A percentile compares a stretch with the other conserved stretches of the same genome.
These are phyloP conservation scores for Meriones psammophilus DNA, from an alignment of 2,797 vertebrate species.

Conservation along the genomic window DNA sequence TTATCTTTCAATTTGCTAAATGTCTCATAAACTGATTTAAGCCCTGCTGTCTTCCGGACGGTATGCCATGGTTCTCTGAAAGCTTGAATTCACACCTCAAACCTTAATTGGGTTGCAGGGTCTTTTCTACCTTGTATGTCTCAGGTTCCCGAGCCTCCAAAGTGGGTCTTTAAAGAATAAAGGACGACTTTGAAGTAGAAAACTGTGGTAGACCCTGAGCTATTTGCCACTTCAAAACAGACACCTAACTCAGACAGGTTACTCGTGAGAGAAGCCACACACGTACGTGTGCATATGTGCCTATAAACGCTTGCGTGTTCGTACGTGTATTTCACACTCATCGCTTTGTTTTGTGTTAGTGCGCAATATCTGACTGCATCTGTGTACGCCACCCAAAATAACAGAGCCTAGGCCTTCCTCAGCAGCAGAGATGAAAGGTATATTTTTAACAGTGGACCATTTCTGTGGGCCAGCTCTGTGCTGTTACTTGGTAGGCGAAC, in stretches of 20 bases:
- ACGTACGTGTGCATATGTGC: neutral
- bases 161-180: slow-evolving; percentile 57
- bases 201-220: slow-evolving; percentile 40
- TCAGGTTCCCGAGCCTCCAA: slow-evolving; percentile 29
- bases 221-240: slow-evolving; percentile 69
- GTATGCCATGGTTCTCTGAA: neutral
- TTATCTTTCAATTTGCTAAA: slow-evolving; percentile 53
- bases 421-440: slow-evolving; percentile 2
- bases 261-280: slow-evolving; percentile 15
- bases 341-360: slow-evolving; percentile 43
- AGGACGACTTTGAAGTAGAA: slow-evolving; percentile 53
- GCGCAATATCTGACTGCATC: neutral
- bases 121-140: slow-evolving; percentile 13
- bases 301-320: neutral
- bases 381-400: slow-evolving; percentile 25
- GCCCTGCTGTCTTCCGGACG: neutral
- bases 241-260: slow-evolving; percentile 46
- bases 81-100: neutral
- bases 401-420: slow-evolving; percentile 35
- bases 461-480: slow-evolving; percentile 37
- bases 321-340: neutral
- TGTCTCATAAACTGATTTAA: neutral
- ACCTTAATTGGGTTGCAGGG: neutral
- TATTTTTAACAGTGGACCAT: neutral
- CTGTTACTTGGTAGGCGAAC: slow-evolving; percentile 14